These are phyloP conservation scores for Belonocnema kinseyi DNA, from an alignment of 1,140 invertebrate genomes.

Conservation along the genomic window DNA sequence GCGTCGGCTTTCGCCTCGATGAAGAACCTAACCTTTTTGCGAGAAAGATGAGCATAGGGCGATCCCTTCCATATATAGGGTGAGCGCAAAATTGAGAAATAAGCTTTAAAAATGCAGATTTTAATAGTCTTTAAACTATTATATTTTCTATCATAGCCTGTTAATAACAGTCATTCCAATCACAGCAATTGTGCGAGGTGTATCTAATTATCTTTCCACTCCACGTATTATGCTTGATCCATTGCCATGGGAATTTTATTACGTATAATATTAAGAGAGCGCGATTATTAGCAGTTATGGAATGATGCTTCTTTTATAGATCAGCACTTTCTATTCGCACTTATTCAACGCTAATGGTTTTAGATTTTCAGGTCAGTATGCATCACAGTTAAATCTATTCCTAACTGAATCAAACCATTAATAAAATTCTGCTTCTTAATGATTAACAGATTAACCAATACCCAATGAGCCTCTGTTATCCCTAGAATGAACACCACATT, in stretches of 20 bases:
- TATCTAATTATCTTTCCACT: neutral
- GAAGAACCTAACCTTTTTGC: conserved; percentile 21
- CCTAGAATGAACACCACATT: too few relatives aligned
- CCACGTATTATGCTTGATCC: conserved; percentile 2
- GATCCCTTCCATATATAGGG: conserved; percentile 6
- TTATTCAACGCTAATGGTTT: too few relatives aligned
- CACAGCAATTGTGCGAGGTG: neutral
- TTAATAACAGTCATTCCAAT: conserved; percentile 19
- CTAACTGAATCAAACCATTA: too few relatives aligned
- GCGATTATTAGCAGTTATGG: neutral
- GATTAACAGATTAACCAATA: too few relatives aligned
- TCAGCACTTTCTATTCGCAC: conserved; percentile 10
- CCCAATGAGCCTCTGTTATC: too few relatives aligned
- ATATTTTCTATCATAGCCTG: neutral
- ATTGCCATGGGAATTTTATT: conserved; percentile 18
- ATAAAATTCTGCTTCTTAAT: too few relatives aligned
- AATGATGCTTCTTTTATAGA: conserved; percentile 1
- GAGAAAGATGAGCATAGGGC: conserved; percentile 19
- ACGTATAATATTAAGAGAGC: neutral
- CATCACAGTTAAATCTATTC: too few relatives aligned
- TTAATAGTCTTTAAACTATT: neutral
- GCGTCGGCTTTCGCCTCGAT: neutral
- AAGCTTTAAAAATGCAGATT: neutral
- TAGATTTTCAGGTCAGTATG: too few relatives aligned
- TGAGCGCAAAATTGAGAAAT: neutral